A percentile compares a stretch with the other conserved stretches of the same genome.
Conservation (phyloP, 2,797 vertebrate genomes). For the Pelodytes ibericus region DNA sequence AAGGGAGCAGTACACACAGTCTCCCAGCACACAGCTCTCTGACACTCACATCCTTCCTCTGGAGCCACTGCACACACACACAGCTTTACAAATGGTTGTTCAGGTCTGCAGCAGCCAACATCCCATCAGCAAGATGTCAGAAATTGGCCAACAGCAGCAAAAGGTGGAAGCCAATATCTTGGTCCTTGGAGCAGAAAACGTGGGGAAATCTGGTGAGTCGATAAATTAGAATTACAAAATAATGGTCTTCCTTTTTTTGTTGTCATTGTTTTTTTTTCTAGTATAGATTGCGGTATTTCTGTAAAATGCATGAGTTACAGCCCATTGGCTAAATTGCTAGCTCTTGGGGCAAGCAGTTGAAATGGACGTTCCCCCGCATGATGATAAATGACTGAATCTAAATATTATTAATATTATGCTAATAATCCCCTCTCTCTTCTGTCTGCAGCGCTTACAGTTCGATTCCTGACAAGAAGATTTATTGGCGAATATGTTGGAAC, state of each 20-base stretch:
- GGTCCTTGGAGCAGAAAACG: slow-evolving; percentile 70
- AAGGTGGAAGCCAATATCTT: slow-evolving; percentile 70
- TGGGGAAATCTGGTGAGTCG: slow-evolving; percentile 71
- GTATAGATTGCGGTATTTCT: neutral
- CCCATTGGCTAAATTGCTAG: slow-evolving; percentile 49
- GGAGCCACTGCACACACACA: neutral
- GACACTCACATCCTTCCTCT: neutral
- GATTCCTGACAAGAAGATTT: slow-evolving; percentile 87
- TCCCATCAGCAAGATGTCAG: slow-evolving; percentile 57
- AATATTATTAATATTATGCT: neutral
- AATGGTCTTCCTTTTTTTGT: neutral
- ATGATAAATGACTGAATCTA: too few species aligned
- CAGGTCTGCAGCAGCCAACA: slow-evolving; percentile 55
- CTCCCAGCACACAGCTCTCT: neutral
- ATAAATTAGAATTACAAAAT: too few species aligned
- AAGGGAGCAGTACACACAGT: neutral
- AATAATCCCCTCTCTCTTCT: neutral
- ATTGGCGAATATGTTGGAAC: slow-evolving; percentile 90
- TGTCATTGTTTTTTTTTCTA: too few species aligned
- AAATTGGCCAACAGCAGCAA: slow-evolving; percentile 62
- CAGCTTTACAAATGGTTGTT: slow-evolving; percentile 64
- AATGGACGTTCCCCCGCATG: too few species aligned
- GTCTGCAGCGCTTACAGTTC: slow-evolving; percentile 81
- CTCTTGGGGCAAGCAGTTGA: neutral
- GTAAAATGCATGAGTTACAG: neutral